Evolutionary conservation across 2,113 vertebrate genomes (phyloP), one percentile per base, ranked within the genome.

Genomic region (Brienomyrus brachyistius): DNA sequence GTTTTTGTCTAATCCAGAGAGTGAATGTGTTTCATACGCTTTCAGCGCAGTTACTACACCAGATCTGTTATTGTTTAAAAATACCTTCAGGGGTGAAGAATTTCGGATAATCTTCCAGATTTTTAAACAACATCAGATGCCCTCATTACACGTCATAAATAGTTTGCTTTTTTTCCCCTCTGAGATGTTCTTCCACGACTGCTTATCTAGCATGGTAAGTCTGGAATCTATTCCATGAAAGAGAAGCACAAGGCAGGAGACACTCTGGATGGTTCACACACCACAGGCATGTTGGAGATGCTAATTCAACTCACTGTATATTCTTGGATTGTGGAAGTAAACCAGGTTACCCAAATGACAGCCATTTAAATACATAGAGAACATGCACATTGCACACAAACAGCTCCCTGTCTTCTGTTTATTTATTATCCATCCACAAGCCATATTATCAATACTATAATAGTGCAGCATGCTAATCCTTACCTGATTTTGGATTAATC

Each of bases 401-500:
- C 62, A 31, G 4, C 62, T 31, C n/a, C 35, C 74, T 86, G 84
- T 45, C 43, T 82, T 80, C 13, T 5, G 5, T 48, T 86, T 50
- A 27, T 27, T 51, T n/a, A 51, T 86, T 4, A 86, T 86, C 47
- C 23, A 50, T 5, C 43, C 83, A 86, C 62, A 70, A 31, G n/a
- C 4, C 9, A 8, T 86, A 10, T 86, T 52, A 31, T 27, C 48
- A 86, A 5, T 54, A 54, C n/a, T 52, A 27, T 40, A 86, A 15
- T 5, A 31, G 15, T 10, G 5, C 51, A 88, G 52, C 17, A 59
- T 15, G 27, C 23, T 31, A 52, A 62, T 62, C 40, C 93, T 94
- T 87, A 99, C 98, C 98, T 95, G 98, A 97, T 66, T 90, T 93
- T 2, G 95, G 89, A 90, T 98, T 95, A 87, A 99, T 94, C 83